phyloP scores from a whole-genome alignment of 2,113 vertebrate genomes.

The Xiphophorus hellerii region DNA sequence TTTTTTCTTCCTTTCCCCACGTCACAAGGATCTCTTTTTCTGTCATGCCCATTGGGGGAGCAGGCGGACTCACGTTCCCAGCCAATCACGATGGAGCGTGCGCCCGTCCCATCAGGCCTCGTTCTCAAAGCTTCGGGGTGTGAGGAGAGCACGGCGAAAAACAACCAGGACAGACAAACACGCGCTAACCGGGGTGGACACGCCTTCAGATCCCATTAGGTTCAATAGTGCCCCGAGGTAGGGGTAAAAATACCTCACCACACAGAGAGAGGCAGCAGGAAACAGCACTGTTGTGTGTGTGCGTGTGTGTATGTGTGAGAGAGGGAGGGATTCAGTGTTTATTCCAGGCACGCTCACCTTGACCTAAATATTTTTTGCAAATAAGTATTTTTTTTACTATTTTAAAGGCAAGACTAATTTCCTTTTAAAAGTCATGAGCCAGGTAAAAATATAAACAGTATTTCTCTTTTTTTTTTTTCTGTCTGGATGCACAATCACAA shows the following conservation, averaged over 20 bases:
- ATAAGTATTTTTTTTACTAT: slow-evolving; percentile 13
- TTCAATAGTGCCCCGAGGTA: slow-evolving; percentile 68
- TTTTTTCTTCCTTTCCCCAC: slow-evolving; percentile 1
- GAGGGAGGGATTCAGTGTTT: slow-evolving; percentile 1
- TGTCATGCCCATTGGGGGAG: slow-evolving; percentile 36
- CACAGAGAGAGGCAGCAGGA: slow-evolving; percentile 25
- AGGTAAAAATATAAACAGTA: not conserved
- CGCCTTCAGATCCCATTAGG: slow-evolving; percentile 75
- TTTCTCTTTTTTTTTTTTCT: not conserved
- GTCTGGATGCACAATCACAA: not conserved
- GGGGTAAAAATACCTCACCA: slow-evolving; percentile 70
- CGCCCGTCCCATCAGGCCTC: slow-evolving; percentile 12
- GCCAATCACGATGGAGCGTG: slow-evolving; percentile 53
- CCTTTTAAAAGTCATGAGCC: not conserved
- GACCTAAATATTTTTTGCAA: slow-evolving; percentile 25
- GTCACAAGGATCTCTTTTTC: slow-evolving; percentile 38
- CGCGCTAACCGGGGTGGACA: slow-evolving; percentile 73
- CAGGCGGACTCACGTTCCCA: not conserved
- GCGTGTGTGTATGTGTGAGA: not conserved
- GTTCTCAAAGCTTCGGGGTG: slow-evolving; percentile 50
- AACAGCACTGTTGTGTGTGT: slow-evolving; percentile 26
- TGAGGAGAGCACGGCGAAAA: slow-evolving; percentile 55
- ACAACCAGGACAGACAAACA: slow-evolving; percentile 63
- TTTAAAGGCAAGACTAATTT: not conserved
- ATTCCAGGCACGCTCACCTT: slow-evolving; percentile 1